Conservation (phyloP, 2,888 invertebrate species). For the Dynastes grantii region DNA sequence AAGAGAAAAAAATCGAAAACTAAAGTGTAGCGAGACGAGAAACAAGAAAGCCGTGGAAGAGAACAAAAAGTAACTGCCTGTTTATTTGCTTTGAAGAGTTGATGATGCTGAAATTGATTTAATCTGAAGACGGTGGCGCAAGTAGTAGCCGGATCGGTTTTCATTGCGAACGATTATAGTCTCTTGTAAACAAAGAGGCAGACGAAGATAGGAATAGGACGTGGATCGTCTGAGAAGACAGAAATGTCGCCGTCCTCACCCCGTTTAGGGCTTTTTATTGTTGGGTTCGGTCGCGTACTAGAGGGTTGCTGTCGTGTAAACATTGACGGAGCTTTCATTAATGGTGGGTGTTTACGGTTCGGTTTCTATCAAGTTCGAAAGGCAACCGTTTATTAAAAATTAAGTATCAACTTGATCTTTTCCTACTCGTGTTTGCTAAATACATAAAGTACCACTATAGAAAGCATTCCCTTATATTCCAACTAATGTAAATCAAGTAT, state of each 20-base stretch:
- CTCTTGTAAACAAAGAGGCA: slow-evolving; percentile 12
- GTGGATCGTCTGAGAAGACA: not conserved
- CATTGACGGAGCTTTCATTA: slow-evolving; percentile 10
- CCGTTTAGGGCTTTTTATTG: slow-evolving; percentile 14
- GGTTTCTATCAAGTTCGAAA: not conserved
- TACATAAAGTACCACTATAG: too few relatives aligned
- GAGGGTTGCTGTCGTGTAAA: slow-evolving; percentile 17
- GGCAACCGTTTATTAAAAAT: slow-evolving; percentile 10
- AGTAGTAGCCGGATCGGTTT: slow-evolving; percentile 11
- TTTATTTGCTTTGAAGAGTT: slow-evolving; percentile 26
- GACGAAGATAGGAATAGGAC: not conserved
- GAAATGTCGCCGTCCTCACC: slow-evolving; percentile 3
- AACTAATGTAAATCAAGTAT: too few relatives aligned
- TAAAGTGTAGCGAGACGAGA: slow-evolving; percentile 14
- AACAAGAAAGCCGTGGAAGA: slow-evolving; percentile 3
- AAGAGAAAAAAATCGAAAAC: slow-evolving; percentile 1
- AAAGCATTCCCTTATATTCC: too few relatives aligned
- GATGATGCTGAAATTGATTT: slow-evolving; percentile 33
- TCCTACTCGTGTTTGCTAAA: not conserved
- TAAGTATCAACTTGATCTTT: not conserved
- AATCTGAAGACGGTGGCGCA: slow-evolving; percentile 7
- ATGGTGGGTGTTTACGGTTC: not conserved
- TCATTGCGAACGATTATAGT: slow-evolving; percentile 21
- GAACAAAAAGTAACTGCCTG: slow-evolving; percentile 24
- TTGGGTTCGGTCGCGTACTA: not conserved